Base-by-base conservation (phyloP, 1,140 invertebrate genomes). In the Leptinotarsa lineolata region DNA sequence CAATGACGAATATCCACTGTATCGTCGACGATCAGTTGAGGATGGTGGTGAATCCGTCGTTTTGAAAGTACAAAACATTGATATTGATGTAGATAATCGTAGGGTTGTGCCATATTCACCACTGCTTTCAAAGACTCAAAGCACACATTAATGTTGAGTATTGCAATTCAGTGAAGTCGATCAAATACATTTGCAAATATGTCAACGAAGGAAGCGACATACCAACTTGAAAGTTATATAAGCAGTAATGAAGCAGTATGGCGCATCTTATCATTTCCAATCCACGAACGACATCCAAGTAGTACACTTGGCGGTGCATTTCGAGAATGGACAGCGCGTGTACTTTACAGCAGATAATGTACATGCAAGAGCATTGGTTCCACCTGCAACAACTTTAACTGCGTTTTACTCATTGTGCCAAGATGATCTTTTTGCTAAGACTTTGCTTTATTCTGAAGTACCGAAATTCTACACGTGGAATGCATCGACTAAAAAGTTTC, bases 221-320 rank as follows among this genome's bases (percentile, higher is more conserved):
- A 81, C 73, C 81, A 86, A 79, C 73, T 81, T 67, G 85, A 83
- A 15, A 39, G 86, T 39, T 87, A 87, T 79, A 79, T 88, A 21
- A 84, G 80, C 66, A 83, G 81, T 46, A 82, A 82, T 75, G 85
- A 88, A 83, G 83, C 86, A 46, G 73, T 84, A 70, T 86, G 85
- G 79, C 69, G 80, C 75, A 77, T 82, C 76, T 78, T 78, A 39
- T 46, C 73, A 78, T 82, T 85, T 74, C 64, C 81, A 12, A 82
- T 85, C 70, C 85, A 88, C 77, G 83, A 87, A 79, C n/a, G n/a
- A n/a, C n/a, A n/a, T n/a, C n/a, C n/a, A n/a, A n/a, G n/a, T n/a
- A n/a, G n/a, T n/a, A n/a, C 83, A 85, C 74, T 80, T 88, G 44
- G 80, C 80, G 6, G 85, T 88, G 11, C 86, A 88, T 83, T 75